phyloP scores from a whole-genome alignment of 1,140 invertebrate genomes.

The Drosophila lowei region DNA sequence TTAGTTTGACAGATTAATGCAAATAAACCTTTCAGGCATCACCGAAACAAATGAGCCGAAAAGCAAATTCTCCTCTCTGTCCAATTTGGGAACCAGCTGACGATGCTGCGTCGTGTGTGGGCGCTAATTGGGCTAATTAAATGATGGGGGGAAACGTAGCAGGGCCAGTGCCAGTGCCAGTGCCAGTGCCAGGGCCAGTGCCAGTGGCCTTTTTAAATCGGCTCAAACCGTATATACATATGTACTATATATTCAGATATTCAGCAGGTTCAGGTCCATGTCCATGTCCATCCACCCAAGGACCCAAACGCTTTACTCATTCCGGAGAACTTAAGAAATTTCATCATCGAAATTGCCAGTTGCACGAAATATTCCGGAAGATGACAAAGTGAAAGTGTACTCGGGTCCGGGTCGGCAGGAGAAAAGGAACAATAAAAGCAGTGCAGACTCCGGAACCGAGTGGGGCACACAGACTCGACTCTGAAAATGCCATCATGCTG shows the following conservation, averaged over 20 bases:
- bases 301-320: slow-evolving; percentile 6
- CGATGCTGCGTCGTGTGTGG: slow-evolving; percentile 38
- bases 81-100: slow-evolving; percentile 1
- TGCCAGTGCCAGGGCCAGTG: neutral
- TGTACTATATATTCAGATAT: neutral
- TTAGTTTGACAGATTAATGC: slow-evolving; percentile 63
- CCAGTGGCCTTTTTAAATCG: slow-evolving; percentile 37
- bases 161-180: neutral
- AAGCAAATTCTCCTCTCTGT: slow-evolving; percentile 18
- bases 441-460: slow-evolving; percentile 8
- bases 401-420: neutral
- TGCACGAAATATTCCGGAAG: slow-evolving; percentile 23
- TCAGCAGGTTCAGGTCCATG: slow-evolving; percentile 11
- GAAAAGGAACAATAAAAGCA: slow-evolving; percentile 14
- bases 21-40: slow-evolving; percentile 46
- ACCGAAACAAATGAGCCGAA: slow-evolving; percentile 14
- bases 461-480: slow-evolving; percentile 12
- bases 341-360: slow-evolving; percentile 39
- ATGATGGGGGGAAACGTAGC: slow-evolving; percentile 14
- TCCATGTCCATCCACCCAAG: slow-evolving; percentile 1
- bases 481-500: slow-evolving; percentile 50
- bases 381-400: slow-evolving; percentile 58
- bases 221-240: slow-evolving; percentile 19
- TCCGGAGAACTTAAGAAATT: slow-evolving; percentile 16
- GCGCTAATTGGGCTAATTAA: slow-evolving; percentile 63